Evolutionary conservation across 2,113 vertebrate genomes (phyloP).

Genomic region (Nettapus auritus): DNA sequence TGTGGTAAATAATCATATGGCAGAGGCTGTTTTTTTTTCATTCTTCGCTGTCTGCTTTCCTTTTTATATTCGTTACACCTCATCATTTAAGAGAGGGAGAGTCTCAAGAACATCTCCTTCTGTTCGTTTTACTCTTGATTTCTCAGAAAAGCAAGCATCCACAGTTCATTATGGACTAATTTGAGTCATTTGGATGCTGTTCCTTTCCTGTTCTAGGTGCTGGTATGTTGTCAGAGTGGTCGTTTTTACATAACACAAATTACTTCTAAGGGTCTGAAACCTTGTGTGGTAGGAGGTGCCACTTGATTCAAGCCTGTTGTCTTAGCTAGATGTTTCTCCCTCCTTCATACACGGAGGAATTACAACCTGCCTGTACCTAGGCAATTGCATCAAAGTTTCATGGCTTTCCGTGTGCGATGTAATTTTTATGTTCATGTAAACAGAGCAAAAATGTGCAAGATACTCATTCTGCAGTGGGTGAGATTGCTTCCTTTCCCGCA

Average conservation of each 20-base stretch:
- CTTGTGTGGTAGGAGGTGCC: neutral
- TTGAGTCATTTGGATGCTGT: neutral
- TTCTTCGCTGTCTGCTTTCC: neutral
- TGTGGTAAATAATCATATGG: neutral
- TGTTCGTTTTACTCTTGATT: neutral
- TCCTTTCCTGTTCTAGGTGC: neutral
- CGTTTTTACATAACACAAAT: neutral
- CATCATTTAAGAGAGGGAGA: neutral
- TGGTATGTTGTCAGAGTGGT: rapidly evolving
- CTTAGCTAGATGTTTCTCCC: neutral
- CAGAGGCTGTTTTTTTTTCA: neutral
- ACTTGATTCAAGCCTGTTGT: neutral
- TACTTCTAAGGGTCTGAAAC: neutral
- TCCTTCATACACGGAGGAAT: neutral
- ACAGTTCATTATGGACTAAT: neutral
- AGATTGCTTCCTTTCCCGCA: neutral
- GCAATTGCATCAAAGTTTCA: neutral
- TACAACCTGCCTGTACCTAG: neutral
- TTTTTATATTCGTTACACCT: neutral
- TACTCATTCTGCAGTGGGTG: neutral
- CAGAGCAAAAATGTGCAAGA: neutral
- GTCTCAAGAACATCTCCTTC: neutral
- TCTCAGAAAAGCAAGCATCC: neutral
- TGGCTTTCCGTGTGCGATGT: neutral
- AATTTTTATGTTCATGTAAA: neutral